Base-by-base conservation (phyloP, 1,140 invertebrate species). In the Heliconius nattereri region DNA sequence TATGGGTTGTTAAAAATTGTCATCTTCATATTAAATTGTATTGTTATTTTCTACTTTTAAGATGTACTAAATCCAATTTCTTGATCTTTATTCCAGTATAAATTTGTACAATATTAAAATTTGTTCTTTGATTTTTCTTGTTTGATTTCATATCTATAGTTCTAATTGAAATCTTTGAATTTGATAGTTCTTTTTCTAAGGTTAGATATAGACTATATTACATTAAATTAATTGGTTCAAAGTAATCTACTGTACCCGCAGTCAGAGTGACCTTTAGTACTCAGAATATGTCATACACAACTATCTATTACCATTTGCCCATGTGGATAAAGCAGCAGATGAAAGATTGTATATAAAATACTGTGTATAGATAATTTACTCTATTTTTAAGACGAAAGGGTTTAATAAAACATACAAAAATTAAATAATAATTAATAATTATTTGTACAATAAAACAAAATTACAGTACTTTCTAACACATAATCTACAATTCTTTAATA, bases 41-140 rank as follows among this genome's bases (percentile, higher is more conserved):
- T 84, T 87, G 85, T 89, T 89, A 87, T 89, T 89, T 87, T 91
- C 74, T 89, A 89, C 84, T 89, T 80, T 87, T 90, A 89, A 88
- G 83, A 86, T 78, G 87, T 81, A 83, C 60, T 66, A 66, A 66
- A 66, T 66, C 60, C 60, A 84, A 84, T 87, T 90, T 86, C 89
- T 90, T 86, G 87, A 85, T 89, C 87, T 90, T 89, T 88, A 94
- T 94, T 94, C 91, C 92, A 94, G 85, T 92, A 89, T 89, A 84
- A 83, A 90, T 90, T 92, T 92, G 85, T 92, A 92, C 87, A 91
- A 90, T 81, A 88, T 85, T 86, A 85, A 90, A 91, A 88, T 84
- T 91, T 90, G 90, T 86, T 89, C 88, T 85, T 88, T 85, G 77
- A 87, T 71, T 83, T 72, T 73, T 78, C 29, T 37, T 76, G 60